Base-by-base conservation (phyloP, 2,888 invertebrate genomes). In the Epinotia nisella region DNA sequence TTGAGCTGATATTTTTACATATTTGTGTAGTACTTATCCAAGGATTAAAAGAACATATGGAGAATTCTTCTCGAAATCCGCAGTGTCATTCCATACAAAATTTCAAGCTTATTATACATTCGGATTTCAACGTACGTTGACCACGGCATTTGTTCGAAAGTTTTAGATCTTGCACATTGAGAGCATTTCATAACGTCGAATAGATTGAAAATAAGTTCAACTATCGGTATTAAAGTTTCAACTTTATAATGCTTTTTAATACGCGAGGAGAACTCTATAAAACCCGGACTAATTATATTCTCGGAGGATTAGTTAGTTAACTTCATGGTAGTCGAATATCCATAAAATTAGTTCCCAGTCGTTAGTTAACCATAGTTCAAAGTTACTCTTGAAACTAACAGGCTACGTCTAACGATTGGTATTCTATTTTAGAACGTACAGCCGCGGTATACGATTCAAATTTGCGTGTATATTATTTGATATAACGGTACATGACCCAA, bases 331-430 rank as follows among this genome's bases (percentile, higher is more conserved):
- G 61, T 49, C 35, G 29, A 56, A 49, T 56, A 58, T 10, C n/a
- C 49, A 49, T 49, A 45, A 41, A 67, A 58, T 67, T 58, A 35
- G 45, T 58, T 19, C 58, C 19, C 13, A 49, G 58, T 55, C 41
- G 19, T 61, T 61, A 24, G 21, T 45, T 61, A 45, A 24, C 60
- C 4, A 39, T 41, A 60, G 60, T 19, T 59, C n/a, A 39, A 41
- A 62, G 4, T 58, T 29, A 58, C 58, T 45, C 21, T 3, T n/a
- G 21, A 56, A n/a, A 66, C 49, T 65, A 55, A 39, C 21, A 35
- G 17, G 56, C 4, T 39, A 51, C 7, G 51, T 13, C 45, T 67
- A 39, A 39, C 49, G 56, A n/a, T 59, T 39, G 21, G 45, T 13
- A 58, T 9, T n/a, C 45, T n/a, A 61, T 24, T 45, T 45, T 19